These are phyloP conservation scores for Nomada hirtipes DNA, from an alignment of 2,888 invertebrate species.

Conservation along the genomic window DNA sequence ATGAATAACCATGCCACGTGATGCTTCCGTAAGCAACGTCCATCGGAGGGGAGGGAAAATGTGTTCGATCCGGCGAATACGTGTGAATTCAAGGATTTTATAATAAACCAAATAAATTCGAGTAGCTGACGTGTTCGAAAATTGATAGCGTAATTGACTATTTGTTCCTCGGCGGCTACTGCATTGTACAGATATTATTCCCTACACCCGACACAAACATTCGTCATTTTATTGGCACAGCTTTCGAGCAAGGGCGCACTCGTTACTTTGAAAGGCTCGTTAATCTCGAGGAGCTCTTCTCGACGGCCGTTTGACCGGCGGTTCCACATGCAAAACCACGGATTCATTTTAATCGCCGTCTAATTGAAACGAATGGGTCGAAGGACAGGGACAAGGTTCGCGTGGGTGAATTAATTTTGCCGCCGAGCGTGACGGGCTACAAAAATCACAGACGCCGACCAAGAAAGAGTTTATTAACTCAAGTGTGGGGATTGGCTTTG, in stretches of 20 bases:
- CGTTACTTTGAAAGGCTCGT: neutral
- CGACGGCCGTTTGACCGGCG: neutral
- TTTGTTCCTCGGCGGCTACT: too few species aligned
- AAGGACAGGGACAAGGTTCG: neutral
- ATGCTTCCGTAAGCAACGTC: too few species aligned
- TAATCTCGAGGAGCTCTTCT: neutral
- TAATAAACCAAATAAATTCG: too few species aligned
- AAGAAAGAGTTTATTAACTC: conserved; percentile 4
- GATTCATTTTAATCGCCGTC: conserved; percentile 27
- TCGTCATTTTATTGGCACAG: neutral
- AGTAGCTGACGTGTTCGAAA: too few species aligned
- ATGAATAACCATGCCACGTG: too few species aligned
- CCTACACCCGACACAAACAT: too few species aligned
- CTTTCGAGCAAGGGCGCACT: neutral
- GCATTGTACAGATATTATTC: too few species aligned
- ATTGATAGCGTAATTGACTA: too few species aligned
- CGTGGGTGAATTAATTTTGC: neutral
- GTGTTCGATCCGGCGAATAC: too few species aligned
- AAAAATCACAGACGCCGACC: conserved; percentile 6
- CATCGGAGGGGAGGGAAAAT: too few species aligned
- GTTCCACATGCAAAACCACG: neutral
- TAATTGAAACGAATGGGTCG: conserved; percentile 16
- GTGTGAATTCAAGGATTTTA: too few species aligned
- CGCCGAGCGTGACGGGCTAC: neutral
- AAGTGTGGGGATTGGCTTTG: neutral